These are phyloP conservation scores for Hemibagrus wyckioides DNA, from an alignment of 2,113 vertebrate species.

Conservation along the genomic window DNA sequence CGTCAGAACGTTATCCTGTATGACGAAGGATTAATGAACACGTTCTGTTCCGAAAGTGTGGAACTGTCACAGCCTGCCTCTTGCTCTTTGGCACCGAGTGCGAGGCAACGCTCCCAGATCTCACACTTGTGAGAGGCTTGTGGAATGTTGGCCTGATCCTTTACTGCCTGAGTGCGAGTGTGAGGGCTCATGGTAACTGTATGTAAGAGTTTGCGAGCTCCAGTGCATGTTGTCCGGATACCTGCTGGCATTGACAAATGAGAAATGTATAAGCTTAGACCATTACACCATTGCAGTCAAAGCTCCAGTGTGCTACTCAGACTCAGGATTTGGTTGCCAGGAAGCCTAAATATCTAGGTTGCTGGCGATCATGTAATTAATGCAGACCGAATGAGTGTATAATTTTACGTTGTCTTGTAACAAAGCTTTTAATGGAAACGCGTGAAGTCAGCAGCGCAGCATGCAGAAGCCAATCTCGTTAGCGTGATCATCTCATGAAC, in stretches of 20 bases:
- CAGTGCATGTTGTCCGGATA: neutral
- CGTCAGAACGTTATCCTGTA: neutral
- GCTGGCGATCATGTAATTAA: neutral
- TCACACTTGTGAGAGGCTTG: neutral
- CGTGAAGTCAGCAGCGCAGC: neutral
- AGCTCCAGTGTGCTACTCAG: neutral
- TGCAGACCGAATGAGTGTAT: neutral
- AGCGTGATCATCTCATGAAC: neutral
- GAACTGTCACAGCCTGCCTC: conserved; percentile 22
- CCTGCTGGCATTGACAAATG: neutral
- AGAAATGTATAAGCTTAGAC: neutral
- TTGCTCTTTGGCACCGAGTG: neutral
- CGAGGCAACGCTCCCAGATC: neutral
- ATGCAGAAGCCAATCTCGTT: neutral
- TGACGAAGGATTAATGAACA: neutral
- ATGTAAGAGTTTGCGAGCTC: neutral
- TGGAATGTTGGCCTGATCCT: neutral
- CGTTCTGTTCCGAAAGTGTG: conserved; percentile 16
- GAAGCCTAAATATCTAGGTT: neutral
- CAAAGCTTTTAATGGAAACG: neutral
- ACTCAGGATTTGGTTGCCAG: neutral
- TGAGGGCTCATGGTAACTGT: neutral
- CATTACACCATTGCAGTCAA: neutral
- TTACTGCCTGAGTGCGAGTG: neutral
- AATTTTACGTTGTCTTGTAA: neutral